These are phyloP conservation scores for Epinotia nisella DNA, from an alignment of 2,888 invertebrate genomes.

Conservation along the genomic window DNA sequence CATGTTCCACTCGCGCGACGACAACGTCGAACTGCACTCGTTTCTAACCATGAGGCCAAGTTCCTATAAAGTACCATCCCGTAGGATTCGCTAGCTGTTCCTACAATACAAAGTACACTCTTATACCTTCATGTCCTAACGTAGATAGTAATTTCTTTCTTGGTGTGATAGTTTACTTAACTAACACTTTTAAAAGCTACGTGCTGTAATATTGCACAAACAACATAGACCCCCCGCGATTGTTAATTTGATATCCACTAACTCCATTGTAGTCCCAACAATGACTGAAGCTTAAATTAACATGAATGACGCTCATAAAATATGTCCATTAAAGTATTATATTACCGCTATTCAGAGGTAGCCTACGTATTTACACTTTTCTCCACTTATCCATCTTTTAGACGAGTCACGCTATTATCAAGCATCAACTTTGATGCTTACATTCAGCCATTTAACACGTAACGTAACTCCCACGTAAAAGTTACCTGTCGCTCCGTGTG, in stretches of 20 bases:
- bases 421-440: conserved; percentile 25
- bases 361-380: conserved; percentile 29
- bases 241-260: neutral
- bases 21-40: no score
- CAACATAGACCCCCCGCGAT: neutral
- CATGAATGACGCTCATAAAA: conserved; percentile 15
- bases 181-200: neutral
- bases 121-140: no score
- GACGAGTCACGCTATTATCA: conserved; percentile 27
- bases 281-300: conserved; percentile 13
- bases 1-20: no score
- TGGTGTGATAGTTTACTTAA: no score
- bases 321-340: conserved; percentile 27
- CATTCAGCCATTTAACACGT: conserved; percentile 23
- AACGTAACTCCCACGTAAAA: conserved; percentile 22
- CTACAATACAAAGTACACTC: no score
- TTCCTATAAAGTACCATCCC: no score
- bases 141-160: no score
- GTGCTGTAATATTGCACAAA: neutral
- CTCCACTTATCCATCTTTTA: conserved; percentile 25
- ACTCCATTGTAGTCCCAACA: conserved; percentile 3
- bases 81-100: no score
- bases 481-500: conserved; percentile 26
- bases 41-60: no score
- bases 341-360: conserved; percentile 24